Evolutionary conservation across 2,797 vertebrate genomes (phyloP), one percentile per base, ranked within the genome.

Genomic region (Percopsis omiscomaycus): DNA sequence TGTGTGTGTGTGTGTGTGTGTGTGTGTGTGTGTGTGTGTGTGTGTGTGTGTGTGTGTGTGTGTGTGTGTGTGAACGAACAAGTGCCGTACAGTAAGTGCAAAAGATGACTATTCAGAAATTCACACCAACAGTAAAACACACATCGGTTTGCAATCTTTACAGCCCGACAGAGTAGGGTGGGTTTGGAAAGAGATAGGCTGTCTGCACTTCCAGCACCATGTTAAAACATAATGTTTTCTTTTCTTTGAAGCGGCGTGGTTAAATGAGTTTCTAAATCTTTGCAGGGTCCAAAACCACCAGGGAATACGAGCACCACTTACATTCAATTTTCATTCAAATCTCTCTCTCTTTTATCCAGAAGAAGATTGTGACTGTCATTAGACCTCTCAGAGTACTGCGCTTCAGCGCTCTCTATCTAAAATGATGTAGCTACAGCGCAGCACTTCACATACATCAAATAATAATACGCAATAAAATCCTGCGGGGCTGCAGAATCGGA

Each of bases 231-330:
- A 78, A 75, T 77, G 70, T 79, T 83, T 77, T 81, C 56, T 79
- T 80, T 80, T 80, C 84, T 82, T 83, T 86, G 75, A 89, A 88
- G 81, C 70, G 70, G 64, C 64, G 69, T 13, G 3, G 76, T 62
- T 80, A 86, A 89, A 88, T 82, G 58, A 83, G 62, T 83, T 87
- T 81, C 80, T 77, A 77, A 86, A 79, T 79, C 75, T 81, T 79
- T 1, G 29, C 72, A 77, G 80, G 78, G 80, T 84, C 85, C 61
- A 67, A 42, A 75, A 57, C 75, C 68, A 75, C 55, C 62, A 80
- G 81, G 71, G 73, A 37, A 37, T 6, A 5, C 9, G 37, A 3
- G 6, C 37, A 37, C 37, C 37, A 37, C 37, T 42, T 42, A 42
- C 37, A 42, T 42, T 42, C 9, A 42, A 42, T 42, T 42, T 42